Evolutionary conservation across 1,140 invertebrate species (phyloP), one percentile per base, ranked within the genome.

Genomic region (Nephila pilipes): DNA sequence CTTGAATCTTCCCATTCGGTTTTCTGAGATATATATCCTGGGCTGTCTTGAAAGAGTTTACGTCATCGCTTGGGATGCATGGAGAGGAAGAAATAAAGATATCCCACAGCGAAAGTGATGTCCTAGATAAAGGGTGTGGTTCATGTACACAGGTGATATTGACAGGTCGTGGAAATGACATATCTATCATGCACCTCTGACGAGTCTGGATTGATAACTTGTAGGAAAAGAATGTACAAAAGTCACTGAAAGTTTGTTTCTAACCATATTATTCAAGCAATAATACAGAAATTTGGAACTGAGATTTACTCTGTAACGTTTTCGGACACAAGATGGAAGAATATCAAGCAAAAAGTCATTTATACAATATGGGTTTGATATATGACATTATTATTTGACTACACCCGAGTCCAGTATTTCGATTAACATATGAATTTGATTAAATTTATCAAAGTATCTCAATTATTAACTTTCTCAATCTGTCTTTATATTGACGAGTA

Each of bases 101-200:
- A 75, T 20, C 16, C 29, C 29, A 5, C 16, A 5, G 29, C 54
- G 54, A 83, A 25, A 83, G 12, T 14, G 46, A 55, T 29, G 81
- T 55, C 46, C 46, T 25, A 75, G 69, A 75, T 75, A 75, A 83
- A 57, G 46, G 81, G 79, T 54, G 38, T 54, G 79, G 79, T 81
- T 81, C 29, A 10, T 46, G 22, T 46, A 29, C 81, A 83, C 81
- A 83, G 81, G 46, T 83, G 81, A 83, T 83, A 83, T 83, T 83
- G 81, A 83, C 81, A 83, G 81, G n/a, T 29, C 81, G 22, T 54
- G 46, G 22, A 57, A 54, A 83, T 54, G 46, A 83, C 46, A 54
- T 46, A 46, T 20, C 22, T 57, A 1, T n/a, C 81, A 8, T 25
- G 81, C n/a, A n/a, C 55, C n/a, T 32, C 81, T 83, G 81, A 83